Evolutionary conservation across 2,797 vertebrate genomes (phyloP), one percentile per base, ranked within the genome.

Genomic region (Chrysocyon brachyurus): DNA sequence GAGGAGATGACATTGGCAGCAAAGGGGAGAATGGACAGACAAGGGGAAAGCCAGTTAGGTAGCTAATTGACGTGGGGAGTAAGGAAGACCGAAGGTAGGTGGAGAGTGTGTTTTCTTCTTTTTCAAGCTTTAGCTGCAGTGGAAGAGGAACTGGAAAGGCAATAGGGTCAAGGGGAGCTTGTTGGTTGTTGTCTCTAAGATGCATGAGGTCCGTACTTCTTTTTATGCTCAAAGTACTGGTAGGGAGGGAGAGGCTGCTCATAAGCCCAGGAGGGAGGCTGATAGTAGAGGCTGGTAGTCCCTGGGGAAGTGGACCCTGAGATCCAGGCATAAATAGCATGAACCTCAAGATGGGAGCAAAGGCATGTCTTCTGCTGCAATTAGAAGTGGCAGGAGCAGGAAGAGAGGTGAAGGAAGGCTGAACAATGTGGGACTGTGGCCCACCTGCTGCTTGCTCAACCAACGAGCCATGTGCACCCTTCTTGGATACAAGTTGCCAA

Each of bases 101-200:
- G 15, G 46, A 15, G 31, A 36, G 15, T 6, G 10, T 31, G 9
- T 57, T 81, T 61, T 86, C 28, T 68, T 56, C 49, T 52, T 56
- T 89, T 63, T 56, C 40, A 61, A 33, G 70, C 84, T 86, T 46
- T 61, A 81, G 54, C 79, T 83, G 57, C 28, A 75, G 81, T 79
- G 52, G 31, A 77, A n/a, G 63, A 22, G 28, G 17, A 96, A 3
- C 21, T 59, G n/a, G 56, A 83, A 64, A 66, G n/a, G 36, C 6
- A 6, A 73, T 0, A 9, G 57, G 8, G 16, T 26, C 5, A 26
- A 31, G 70, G 31, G 28, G 10, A 31, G 59, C 1, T 46, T 31
- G 33, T 2, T 68, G 66, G 40, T 36, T n/a, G 56, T 17, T 33
- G 33, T 70, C 72, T 52, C 40, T 73, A 75, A 68, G 87, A 66